Evolutionary conservation across 2,888 invertebrate species (phyloP), one percentile per base, ranked within the genome.

Genomic region (Coleophora flavipennella): DNA sequence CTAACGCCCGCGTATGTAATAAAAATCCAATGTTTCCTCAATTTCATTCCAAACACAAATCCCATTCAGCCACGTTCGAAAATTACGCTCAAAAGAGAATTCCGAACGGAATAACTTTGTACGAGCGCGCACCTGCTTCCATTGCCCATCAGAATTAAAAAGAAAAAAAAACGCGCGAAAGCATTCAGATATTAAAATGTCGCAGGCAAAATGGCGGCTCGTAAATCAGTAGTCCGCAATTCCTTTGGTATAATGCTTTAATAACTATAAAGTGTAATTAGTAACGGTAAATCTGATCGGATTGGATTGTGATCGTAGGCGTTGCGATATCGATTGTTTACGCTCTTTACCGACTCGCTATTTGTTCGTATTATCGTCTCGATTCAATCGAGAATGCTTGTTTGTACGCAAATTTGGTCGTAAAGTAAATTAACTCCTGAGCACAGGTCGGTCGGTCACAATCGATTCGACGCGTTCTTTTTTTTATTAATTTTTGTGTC

Each of bases 241-340:
- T 80, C 71, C 76, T 74, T 64, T 60, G 62, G 56, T 54, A 58
- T 68, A 64, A 67, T 64, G 61, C 63, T 67, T 68, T 79, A 78
- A 74, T 76, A 78, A 78, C 72, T 72, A 75, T 73, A 70, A 79
- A 77, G 64, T 54, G 62, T 80, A 75, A 80, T 83, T 83, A 81
- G 76, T 67, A 65, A 77, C 69, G 75, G 77, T 70, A 70, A 71
- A 73, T 73, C 62, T 48, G 57, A 53, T 49, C 51, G 57, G 53
- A 65, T 62, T 57, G 60, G 59, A 55, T 59, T 59, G 55, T 40
- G 36, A 35, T 36, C 41, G 48, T 42, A 49, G 45, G 46, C 64
- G 59, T 50, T 54, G 51, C 59, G 57, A 65, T 67, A 73, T 60
- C 62, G 66, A 75, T 75, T 74, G 67, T 76, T 68, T 69, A 73